Conservation (phyloP, 2,888 invertebrate species). For the Smittia sp. region DNA sequence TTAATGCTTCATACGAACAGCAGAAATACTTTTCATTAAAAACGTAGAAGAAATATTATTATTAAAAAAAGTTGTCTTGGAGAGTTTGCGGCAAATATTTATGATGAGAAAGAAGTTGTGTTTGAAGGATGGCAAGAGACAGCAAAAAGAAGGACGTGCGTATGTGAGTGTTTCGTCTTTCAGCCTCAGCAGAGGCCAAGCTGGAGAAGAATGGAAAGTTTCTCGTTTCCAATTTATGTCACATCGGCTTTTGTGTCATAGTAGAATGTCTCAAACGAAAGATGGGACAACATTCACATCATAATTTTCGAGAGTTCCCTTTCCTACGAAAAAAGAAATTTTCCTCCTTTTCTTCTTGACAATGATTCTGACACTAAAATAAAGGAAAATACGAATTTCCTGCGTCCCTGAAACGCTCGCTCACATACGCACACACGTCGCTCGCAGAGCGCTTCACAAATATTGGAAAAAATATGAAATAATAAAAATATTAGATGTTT, state of each 20-base stretch:
- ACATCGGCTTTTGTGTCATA: slow-evolving; percentile 39
- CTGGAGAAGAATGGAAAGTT: slow-evolving; percentile 27
- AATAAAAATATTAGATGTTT: slow-evolving; percentile 41
- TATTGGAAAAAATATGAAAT: slow-evolving; percentile 39
- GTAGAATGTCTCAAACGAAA: not conserved
- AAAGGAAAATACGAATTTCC: slow-evolving; percentile 18
- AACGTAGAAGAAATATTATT: slow-evolving; percentile 33
- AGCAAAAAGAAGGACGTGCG: not conserved
- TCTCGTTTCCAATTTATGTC: slow-evolving; percentile 36
- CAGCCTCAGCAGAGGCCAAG: not conserved
- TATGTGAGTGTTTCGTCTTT: slow-evolving; percentile 7
- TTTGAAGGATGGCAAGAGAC: slow-evolving; percentile 38
- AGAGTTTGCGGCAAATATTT: slow-evolving; percentile 25
- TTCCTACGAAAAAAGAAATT: not conserved
- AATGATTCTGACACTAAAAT: slow-evolving; percentile 38
- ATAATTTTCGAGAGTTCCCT: slow-evolving; percentile 34
- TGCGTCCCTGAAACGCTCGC: slow-evolving; percentile 6
- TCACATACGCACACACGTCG: slow-evolving; percentile 18
- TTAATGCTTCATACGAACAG: not conserved
- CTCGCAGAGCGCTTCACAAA: slow-evolving; percentile 18
- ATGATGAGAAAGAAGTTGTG: slow-evolving; percentile 33
- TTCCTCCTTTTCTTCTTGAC: slow-evolving; percentile 20
- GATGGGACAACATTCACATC: slow-evolving; percentile 33
- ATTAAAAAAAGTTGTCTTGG: slow-evolving; percentile 32
- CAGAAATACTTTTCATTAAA: not conserved